Evolutionary conservation across 2,797 vertebrate species (phyloP), one percentile per base, ranked within the genome.

Genomic region (Schizopygopsis pylzovi): DNA sequence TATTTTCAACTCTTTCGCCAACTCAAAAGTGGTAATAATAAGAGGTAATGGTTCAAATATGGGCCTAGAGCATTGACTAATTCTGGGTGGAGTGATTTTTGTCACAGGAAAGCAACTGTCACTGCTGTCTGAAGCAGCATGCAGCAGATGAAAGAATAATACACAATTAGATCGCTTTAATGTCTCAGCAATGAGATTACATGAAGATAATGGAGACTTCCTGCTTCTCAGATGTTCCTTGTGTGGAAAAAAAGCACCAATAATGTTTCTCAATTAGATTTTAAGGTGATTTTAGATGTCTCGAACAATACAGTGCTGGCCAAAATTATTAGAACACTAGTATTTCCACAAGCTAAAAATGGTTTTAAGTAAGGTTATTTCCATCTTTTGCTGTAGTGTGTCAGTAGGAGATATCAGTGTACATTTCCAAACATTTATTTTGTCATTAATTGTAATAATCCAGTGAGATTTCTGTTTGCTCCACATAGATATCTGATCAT

Each of bases 101-200:
- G 18, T 63, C 61, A 28, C 54, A 82, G 81, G 52, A 80, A 87
- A 86, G 72, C 47, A 70, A 85, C 33, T 2, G 59, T 73, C 54
- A 39, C 56, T 33, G 86, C 84, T 89, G 86, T 84, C 78, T 28
- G 81, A 92, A 91, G 88, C 25, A 81, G 73, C 20, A 77, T 6
- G 87, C 84, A 93, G 92, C 93, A 90, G 91, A 94, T 92, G 93
- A 90, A 87, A 67, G 84, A 83, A 87, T 88, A 93, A 90, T 92
- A 43, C 39, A 12, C 39, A 61, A 79, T 61, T 79, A 79, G 37
- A 18, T 43, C 0, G 1, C 77, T 79, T 79, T 79, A 61, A 79
- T 45, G 77, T 63, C 77, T 79, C 39, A 45, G 37, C 39, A 79
- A 79, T 45, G 56, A 61, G 54, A 61, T 79, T 79, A 79, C 25